Conservation (phyloP, 1,140 invertebrate species). For the Drosophila albomicans region DNA sequence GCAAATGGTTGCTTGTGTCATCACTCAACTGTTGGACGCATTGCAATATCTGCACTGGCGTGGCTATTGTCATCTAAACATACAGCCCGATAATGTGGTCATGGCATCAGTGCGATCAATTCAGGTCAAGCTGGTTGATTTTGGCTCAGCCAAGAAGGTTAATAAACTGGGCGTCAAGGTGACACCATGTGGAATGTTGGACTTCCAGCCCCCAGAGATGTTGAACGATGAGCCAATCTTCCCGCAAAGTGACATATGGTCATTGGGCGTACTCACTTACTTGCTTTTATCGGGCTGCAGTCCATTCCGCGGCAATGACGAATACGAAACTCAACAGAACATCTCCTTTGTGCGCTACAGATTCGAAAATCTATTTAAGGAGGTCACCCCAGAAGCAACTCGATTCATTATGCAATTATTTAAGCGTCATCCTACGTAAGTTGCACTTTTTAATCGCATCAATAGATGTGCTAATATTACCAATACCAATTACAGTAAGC, state of each 20-base stretch:
- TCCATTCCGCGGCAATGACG: constrained; percentile 94
- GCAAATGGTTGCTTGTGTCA: constrained; percentile 93
- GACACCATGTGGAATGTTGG: constrained; percentile 86
- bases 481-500: constrained; percentile 89
- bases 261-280: constrained; percentile 96
- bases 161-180: constrained; percentile 92
- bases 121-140: constrained; percentile 96
- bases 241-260: constrained; percentile 98
- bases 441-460: background rate
- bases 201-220: constrained; percentile 94
- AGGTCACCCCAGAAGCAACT: constrained; percentile 96
- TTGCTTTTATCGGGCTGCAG: constrained; percentile 97
- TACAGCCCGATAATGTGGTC: constrained; percentile 98
- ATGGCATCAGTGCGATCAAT: constrained; percentile 94
- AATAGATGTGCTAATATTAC: background rate
- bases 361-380: constrained; percentile 97
- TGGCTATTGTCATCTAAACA: constrained; percentile 95
- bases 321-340: constrained; percentile 95
- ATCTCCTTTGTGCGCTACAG: constrained; percentile 96
- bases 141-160: constrained; percentile 93
- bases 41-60: constrained; percentile 97
- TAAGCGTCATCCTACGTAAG: constrained; percentile 95
- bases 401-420: constrained; percentile 97
- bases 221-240: constrained; percentile 93
- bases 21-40: constrained; percentile 93